These are phyloP conservation scores for Sitophilus oryzae DNA, from an alignment of 1,140 invertebrate species.

Conservation along the genomic window DNA sequence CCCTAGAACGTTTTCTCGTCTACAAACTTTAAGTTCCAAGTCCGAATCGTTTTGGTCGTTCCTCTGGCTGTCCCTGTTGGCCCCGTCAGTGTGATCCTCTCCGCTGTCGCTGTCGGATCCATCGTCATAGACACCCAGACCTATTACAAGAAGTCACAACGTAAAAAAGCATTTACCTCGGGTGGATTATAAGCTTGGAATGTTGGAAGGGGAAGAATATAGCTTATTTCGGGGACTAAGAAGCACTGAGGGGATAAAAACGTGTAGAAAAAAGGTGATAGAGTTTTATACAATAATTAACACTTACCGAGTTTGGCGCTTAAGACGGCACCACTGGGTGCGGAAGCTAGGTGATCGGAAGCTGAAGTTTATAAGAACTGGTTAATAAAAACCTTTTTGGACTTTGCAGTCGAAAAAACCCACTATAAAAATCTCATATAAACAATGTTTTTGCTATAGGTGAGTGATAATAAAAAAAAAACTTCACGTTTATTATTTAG, in stretches of 20 bases:
- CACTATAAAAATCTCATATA: slow-evolving; percentile 17
- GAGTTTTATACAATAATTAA: slow-evolving; percentile 8
- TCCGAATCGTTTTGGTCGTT: slow-evolving; percentile 33
- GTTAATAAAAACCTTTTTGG: slow-evolving; percentile 17
- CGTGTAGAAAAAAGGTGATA: neutral
- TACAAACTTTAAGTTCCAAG: slow-evolving; percentile 35
- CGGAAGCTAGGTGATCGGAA: slow-evolving; percentile 37
- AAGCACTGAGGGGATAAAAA: neutral
- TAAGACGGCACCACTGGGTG: slow-evolving; percentile 40
- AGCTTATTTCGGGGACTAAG: neutral
- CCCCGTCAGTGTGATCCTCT: slow-evolving; percentile 30
- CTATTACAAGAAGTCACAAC: slow-evolving; percentile 18
- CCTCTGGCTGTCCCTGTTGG: slow-evolving; percentile 25
- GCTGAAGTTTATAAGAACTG: slow-evolving; percentile 39
- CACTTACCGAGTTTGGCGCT: slow-evolving; percentile 40
- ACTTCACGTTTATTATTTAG: neutral
- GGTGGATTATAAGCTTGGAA: too few species aligned
- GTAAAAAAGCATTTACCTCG: neutral
- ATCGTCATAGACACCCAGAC: slow-evolving; percentile 39
- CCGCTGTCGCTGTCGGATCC: slow-evolving; percentile 33
- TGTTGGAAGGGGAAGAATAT: neutral
- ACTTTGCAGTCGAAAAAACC: slow-evolving; percentile 3
- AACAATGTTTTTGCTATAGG: neutral
- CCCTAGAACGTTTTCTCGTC: too few species aligned
- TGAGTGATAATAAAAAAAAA: neutral